Evolutionary conservation across 2,888 invertebrate species (phyloP).

Genomic region (Ectemnius lituratus): DNA sequence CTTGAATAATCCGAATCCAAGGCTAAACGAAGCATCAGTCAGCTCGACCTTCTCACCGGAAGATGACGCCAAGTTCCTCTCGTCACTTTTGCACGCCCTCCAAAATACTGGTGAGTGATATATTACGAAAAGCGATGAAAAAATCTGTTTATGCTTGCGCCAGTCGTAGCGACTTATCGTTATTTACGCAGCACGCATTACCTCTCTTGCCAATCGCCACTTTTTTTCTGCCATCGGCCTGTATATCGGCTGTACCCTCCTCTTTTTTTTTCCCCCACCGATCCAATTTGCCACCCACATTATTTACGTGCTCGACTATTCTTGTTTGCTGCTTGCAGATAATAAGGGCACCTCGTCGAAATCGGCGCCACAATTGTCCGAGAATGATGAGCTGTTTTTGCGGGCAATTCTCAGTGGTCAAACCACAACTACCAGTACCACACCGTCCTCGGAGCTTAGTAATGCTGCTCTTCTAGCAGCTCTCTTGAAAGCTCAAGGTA

Average conservation of each 20-base stretch:
- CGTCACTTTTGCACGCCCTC: slow-evolving; percentile 64
- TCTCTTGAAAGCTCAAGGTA: slow-evolving; percentile 85
- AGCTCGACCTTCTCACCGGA: slow-evolving; percentile 68
- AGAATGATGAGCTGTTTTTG: slow-evolving; percentile 70
- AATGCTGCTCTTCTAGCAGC: slow-evolving; percentile 86
- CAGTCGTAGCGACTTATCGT: background rate
- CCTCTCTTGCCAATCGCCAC: background rate
- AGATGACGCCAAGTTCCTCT: slow-evolving; percentile 72
- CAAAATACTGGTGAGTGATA: slow-evolving; percentile 49
- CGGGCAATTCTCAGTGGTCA: slow-evolving; percentile 66
- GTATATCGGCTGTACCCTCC: background rate
- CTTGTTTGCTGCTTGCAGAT: slow-evolving; percentile 8
- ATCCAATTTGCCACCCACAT: background rate
- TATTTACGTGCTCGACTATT: background rate
- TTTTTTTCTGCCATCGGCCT: background rate
- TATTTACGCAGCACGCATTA: background rate
- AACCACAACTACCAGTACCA: slow-evolving; percentile 62
- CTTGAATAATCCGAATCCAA: slow-evolving; percentile 59
- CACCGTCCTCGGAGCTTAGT: slow-evolving; percentile 79
- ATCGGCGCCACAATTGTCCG: slow-evolving; percentile 2
- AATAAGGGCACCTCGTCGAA: slow-evolving; percentile 24
- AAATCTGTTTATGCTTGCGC: background rate
- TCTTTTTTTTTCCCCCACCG: background rate
- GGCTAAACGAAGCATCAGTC: slow-evolving; percentile 37
- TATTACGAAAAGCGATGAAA: background rate